Percentiles rank a stretch among this genome's conserved stretches.
These are phyloP conservation scores for Oreochromis aureus DNA, from an alignment of 2,113 vertebrate genomes.

Conservation along the genomic window DNA sequence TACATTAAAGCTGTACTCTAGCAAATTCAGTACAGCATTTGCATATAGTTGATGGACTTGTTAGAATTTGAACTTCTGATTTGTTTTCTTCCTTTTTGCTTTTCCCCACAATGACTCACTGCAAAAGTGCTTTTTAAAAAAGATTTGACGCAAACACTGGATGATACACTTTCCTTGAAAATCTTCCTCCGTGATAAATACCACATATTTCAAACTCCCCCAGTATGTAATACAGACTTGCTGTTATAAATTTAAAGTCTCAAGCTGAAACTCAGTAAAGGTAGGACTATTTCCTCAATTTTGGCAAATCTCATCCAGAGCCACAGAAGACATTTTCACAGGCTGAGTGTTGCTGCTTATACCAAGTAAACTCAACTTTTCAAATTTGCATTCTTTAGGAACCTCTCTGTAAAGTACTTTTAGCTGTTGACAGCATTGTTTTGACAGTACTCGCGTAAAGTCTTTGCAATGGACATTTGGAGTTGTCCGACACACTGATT, in stretches of 20 bases:
- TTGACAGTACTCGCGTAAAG: accelerated
- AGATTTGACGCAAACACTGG: not conserved
- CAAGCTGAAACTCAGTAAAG: not conserved
- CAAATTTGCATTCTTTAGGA: not conserved
- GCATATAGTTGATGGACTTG: not conserved
- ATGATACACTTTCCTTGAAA: not conserved
- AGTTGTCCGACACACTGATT: not conserved
- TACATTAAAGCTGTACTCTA: not conserved
- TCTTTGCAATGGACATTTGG: not conserved
- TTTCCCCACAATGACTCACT: not conserved
- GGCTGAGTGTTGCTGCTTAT: not conserved
- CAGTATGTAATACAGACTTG: not conserved
- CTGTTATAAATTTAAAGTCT: not conserved
- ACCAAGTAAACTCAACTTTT: not conserved
- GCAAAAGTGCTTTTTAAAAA: not conserved
- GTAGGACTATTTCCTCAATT: not conserved
- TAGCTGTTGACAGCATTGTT: not conserved
- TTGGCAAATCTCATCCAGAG: not conserved
- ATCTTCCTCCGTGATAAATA: not conserved
- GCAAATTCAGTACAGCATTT: not conserved
- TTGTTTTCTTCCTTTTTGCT: not conserved
- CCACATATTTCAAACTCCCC: not conserved
- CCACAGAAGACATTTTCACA: not conserved
- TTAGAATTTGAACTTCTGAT: not conserved
- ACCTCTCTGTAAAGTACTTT: not conserved